These are phyloP conservation scores for Apocheima hispidaria DNA, from an alignment of 2,888 invertebrate species.

Conservation along the genomic window DNA sequence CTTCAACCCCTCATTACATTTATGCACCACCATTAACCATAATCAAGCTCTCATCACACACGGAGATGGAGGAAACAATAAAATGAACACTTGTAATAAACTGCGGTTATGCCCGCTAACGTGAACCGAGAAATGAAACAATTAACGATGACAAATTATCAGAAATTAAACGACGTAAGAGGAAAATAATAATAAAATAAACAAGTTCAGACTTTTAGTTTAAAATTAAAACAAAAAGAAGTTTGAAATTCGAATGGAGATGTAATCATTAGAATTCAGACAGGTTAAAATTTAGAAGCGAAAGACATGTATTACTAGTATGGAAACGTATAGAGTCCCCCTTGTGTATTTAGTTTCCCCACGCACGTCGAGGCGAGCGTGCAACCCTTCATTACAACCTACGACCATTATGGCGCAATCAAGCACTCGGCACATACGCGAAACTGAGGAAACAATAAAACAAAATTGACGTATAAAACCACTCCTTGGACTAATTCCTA, in stretches of 20 bases:
- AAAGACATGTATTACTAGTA: conserved; percentile 78
- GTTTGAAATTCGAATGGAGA: conserved; percentile 24
- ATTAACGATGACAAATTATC: conserved; percentile 38
- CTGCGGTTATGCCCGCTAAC: conserved; percentile 34
- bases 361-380: conserved; percentile 71
- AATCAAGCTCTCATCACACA: conserved; percentile 81
- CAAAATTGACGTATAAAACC: conserved; percentile 81
- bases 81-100: conserved; percentile 69
- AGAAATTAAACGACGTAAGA: conserved; percentile 23
- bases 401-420: conserved; percentile 81
- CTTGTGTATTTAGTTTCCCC: conserved; percentile 73
- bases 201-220: no score
- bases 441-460: conserved; percentile 83
- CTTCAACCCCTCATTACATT: conserved; percentile 78
- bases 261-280: conserved; percentile 54
- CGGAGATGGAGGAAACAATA: conserved; percentile 76
- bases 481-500: conserved; percentile 75
- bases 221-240: conserved; percentile 4
- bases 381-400: conserved; percentile 83
- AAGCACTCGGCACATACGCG: conserved; percentile 81
- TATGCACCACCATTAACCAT: conserved; percentile 77
- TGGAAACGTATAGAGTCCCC: conserved; percentile 74
- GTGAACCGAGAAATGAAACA: conserved; percentile 26
- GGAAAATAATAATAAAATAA: conserved; percentile 24
- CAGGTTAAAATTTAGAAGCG: conserved; percentile 65